Conservation (phyloP, 2,113 vertebrate genomes). For the Neogobius melanostomus region DNA sequence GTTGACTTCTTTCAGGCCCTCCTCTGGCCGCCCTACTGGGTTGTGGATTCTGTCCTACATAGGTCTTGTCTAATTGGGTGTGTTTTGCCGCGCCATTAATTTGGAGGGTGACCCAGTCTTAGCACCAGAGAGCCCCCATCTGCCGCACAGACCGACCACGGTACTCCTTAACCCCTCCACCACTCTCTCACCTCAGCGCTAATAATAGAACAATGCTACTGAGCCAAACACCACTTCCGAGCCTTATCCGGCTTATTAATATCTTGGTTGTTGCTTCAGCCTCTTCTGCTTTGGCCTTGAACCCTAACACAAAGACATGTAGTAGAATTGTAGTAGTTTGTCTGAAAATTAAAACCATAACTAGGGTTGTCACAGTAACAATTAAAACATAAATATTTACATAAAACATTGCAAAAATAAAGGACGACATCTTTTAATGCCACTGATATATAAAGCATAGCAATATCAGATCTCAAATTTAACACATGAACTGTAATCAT, state of each 20-base stretch:
- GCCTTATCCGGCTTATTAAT: background rate
- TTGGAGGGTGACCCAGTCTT: slow-evolving; percentile 53
- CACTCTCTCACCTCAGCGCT: slow-evolving; percentile 49
- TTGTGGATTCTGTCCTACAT: slow-evolving; percentile 44
- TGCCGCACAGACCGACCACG: slow-evolving; percentile 53
- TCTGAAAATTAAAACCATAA: no score
- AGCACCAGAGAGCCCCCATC: slow-evolving; percentile 59
- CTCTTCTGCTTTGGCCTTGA: no score
- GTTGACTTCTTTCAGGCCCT: slow-evolving; percentile 13
- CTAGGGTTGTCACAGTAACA: no score
- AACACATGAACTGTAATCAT: no score
- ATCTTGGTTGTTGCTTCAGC: background rate
- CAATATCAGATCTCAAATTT: no score
- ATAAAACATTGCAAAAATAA: no score
- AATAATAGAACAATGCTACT: slow-evolving; percentile 34
- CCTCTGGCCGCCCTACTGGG: slow-evolving; percentile 33
- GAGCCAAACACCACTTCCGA: slow-evolving; percentile 14
- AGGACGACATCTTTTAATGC: no score
- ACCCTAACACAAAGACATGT: no score
- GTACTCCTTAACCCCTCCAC: slow-evolving; percentile 52
- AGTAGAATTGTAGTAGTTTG: no score
- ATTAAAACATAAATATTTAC: no score
- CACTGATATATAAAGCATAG: no score
- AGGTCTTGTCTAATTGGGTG: slow-evolving; percentile 55
- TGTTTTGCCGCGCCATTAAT: slow-evolving; percentile 63